A percentile compares a stretch with the other conserved stretches of the same genome.
Evolutionary conservation across 1,140 invertebrate genomes (phyloP).

Genomic region (Euwallacea fornicatus): DNA sequence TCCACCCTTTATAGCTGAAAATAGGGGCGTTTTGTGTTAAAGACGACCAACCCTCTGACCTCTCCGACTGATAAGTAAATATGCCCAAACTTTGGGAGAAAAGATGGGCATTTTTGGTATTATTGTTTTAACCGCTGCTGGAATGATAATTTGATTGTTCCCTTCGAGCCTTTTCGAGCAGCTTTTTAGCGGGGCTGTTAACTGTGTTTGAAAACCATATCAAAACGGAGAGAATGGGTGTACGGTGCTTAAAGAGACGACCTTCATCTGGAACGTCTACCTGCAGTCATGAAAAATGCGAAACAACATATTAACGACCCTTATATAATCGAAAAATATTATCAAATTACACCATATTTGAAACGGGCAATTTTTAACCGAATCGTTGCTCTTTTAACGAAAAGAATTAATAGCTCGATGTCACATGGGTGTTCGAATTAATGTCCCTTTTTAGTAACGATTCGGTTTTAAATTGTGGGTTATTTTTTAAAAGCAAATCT

Average conservation of each 20-base stretch:
- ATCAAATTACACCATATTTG: constrained; percentile 33
- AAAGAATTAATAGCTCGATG: constrained; percentile 29
- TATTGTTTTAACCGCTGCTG: neutral
- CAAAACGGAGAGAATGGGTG: constrained; percentile 23
- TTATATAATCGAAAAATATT: constrained; percentile 31
- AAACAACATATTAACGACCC: constrained; percentile 38
- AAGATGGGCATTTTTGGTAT: neutral
- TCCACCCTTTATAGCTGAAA: constrained; percentile 18
- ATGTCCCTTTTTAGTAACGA: constrained; percentile 2
- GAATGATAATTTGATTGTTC: constrained; percentile 15
- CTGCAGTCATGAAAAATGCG: constrained; percentile 35
- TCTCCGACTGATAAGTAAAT: constrained; percentile 21
- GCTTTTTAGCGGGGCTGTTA: constrained; percentile 26
- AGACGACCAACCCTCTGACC: constrained; percentile 12
- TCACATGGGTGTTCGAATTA: constrained; percentile 23
- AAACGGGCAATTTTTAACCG: constrained; percentile 31
- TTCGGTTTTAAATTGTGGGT: neutral
- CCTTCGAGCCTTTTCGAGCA: constrained; percentile 9
- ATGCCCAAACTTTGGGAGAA: constrained; percentile 6
- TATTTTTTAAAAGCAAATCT: constrained; percentile 1
- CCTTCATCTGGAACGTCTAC: constrained; percentile 26
- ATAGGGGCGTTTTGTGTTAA: constrained; percentile 17
- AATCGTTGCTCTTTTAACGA: constrained; percentile 18
- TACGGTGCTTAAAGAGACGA: constrained; percentile 27
- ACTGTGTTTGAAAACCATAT: constrained; percentile 32